Evolutionary conservation across 2,888 invertebrate genomes (phyloP), one percentile per base, ranked within the genome.

Genomic region (Acanthopleura granulata): DNA sequence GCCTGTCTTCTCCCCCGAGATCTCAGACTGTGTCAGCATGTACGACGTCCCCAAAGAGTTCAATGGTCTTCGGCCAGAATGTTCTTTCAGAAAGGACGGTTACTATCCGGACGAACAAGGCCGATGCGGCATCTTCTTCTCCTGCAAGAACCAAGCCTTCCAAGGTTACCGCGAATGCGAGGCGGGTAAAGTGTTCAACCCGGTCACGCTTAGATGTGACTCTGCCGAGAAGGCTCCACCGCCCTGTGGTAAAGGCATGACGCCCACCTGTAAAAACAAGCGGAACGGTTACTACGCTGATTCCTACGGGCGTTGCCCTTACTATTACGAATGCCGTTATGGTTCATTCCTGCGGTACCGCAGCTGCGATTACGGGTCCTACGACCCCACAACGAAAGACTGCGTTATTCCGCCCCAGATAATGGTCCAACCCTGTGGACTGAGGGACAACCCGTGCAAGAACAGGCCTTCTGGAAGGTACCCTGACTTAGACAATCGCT

Each of bases 91-190:
- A 0, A 72, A 69, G 9, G 81, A 83, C 49, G 83, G 83, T 4
- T 75, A 76, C 72, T 81, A 81, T 61, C 80, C 83, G 11, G 83
- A 83, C 69, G 83, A 83, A 51, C 79, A 80, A 49, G 81, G 81
- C 16, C 73, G 79, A 16, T 83, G 83, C 69, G 80, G 78, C 18
- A 78, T 81, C 25, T 83, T 79, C 75, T 83, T 81, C 74, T 76
- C 81, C 71, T 83, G 83, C 61, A 74, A 74, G 14, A 62, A 77
- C 62, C 62, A 74, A 15, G 70, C 66, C 12, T 83, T 83, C 72
- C 66, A 73, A 3, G 78, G 78, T n/a, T 83, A 80, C 40, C 78
- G 78, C 49, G 79, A 83, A 61, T 83, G 83, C 74, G 79, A 78
- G 1, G 74, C 78, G 0, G 79, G 78, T 16, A 78, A 76, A 22